These are phyloP conservation scores for Venturia canescens DNA, from an alignment of 1,140 invertebrate genomes.

Conservation along the genomic window DNA sequence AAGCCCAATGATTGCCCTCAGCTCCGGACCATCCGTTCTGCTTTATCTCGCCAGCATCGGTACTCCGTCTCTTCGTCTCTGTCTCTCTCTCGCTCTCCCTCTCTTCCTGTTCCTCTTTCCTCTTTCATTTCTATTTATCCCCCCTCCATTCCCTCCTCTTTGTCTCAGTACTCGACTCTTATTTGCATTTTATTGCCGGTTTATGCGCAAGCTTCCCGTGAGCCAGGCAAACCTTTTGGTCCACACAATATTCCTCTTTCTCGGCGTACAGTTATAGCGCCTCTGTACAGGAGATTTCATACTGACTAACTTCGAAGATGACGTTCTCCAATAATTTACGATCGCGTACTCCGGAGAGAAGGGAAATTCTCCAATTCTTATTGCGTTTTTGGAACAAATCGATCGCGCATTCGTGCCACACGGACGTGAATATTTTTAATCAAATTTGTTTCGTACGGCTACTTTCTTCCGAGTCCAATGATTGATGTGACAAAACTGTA, in stretches of 20 bases:
- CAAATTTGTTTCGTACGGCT: too few species aligned
- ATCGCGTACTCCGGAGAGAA: not conserved
- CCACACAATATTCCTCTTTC: conserved; percentile 36
- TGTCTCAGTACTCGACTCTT: conserved; percentile 45
- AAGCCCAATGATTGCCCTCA: conserved; percentile 52
- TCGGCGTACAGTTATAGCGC: not conserved
- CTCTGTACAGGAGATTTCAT: conserved; percentile 7
- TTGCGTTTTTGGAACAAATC: too few species aligned
- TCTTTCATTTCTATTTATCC: conserved; percentile 9
- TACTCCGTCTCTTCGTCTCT: conserved; percentile 18
- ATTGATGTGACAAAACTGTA: too few species aligned
- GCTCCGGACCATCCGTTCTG: conserved; percentile 17
- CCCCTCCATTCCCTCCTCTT: conserved; percentile 21
- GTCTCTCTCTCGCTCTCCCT: not conserved
- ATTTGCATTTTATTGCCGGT: conserved; percentile 60
- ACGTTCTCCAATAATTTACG: not conserved
- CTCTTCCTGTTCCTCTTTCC: not conserved
- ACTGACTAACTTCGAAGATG: not conserved
- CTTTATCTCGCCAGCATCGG: conserved; percentile 26
- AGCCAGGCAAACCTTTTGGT: conserved; percentile 41
- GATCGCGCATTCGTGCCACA: too few species aligned
- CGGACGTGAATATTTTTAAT: too few species aligned
- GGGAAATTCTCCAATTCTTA: too few species aligned
- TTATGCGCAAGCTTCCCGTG: conserved; percentile 48
- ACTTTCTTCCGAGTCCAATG: too few species aligned